Conservation (phyloP, 2,113 vertebrate genomes). For the Mandrillus leucophaeus region DNA sequence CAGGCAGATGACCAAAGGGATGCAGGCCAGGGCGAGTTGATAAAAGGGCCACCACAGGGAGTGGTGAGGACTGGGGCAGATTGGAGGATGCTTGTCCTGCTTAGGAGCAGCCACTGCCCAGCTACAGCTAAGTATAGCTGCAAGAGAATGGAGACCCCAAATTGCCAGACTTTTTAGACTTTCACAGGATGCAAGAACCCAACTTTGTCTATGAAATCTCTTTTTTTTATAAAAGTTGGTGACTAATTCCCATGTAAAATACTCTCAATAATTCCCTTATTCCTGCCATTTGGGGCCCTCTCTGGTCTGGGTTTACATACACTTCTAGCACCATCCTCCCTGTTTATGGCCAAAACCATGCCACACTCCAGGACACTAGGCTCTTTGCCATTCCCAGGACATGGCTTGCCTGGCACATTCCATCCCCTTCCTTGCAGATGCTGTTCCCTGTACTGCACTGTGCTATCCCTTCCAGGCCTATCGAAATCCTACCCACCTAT, state of each 20-base stretch:
- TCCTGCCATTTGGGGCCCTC: too few species aligned
- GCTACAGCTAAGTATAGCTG: neutral
- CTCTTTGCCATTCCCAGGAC: neutral
- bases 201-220: neutral
- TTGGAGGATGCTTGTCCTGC: neutral
- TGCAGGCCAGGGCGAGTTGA: too few species aligned
- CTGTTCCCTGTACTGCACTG: neutral
- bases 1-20: neutral
- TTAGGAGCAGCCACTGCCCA: rapidly evolving
- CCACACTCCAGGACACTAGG: neutral
- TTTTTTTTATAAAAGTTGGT: neutral
- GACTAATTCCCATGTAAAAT: neutral
- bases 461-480: neutral
- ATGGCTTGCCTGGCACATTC: rapidly evolving
- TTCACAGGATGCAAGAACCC: neutral
- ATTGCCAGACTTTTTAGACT: neutral
- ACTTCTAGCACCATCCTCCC: neutral
- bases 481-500: neutral
- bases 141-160: neutral
- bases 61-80: too few species aligned
- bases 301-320: neutral
- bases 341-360: neutral
- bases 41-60: neutral
- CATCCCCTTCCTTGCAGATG: neutral
- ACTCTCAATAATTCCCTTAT: neutral